These are phyloP conservation scores for Gavialis gangeticus DNA, from an alignment of 2,113 vertebrate genomes.

Conservation along the genomic window DNA sequence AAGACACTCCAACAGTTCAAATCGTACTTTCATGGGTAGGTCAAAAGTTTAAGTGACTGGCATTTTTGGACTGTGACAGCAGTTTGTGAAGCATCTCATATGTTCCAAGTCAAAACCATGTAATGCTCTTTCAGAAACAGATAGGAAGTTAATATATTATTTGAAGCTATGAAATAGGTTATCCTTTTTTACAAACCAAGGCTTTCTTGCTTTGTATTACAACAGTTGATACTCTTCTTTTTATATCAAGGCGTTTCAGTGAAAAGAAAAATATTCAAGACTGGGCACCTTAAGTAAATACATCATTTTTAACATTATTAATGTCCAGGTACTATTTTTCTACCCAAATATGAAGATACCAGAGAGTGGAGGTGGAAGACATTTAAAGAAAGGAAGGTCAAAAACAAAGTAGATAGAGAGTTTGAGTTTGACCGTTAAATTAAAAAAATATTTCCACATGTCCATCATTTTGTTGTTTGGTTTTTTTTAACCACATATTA, in stretches of 20 bases:
- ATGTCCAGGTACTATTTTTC: not conserved
- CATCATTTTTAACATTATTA: not conserved
- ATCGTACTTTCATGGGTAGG: not conserved
- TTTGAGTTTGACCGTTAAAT: no score
- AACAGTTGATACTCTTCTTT: not conserved
- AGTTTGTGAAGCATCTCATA: not conserved
- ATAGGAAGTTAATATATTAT: not conserved
- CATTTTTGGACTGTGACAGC: not conserved
- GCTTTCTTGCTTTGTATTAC: not conserved
- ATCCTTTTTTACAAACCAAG: not conserved
- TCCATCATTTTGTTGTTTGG: not conserved
- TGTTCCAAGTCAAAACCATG: not conserved
- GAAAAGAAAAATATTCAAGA: not conserved
- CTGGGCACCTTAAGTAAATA: not conserved
- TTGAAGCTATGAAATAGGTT: not conserved
- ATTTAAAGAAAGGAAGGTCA: not conserved
- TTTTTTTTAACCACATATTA: not conserved
- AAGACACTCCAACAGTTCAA: not conserved
- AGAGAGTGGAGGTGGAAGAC: not conserved
- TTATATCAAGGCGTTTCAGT: not conserved
- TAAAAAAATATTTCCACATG: not conserved
- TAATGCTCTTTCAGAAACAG: not conserved
- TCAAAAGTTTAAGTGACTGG: not conserved
- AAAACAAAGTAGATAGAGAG: no score
- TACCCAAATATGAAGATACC: not conserved